These are phyloP conservation scores for Paramuricea clavata DNA, from an alignment of 92 coral and sea anemone species.

Conservation along the genomic window DNA sequence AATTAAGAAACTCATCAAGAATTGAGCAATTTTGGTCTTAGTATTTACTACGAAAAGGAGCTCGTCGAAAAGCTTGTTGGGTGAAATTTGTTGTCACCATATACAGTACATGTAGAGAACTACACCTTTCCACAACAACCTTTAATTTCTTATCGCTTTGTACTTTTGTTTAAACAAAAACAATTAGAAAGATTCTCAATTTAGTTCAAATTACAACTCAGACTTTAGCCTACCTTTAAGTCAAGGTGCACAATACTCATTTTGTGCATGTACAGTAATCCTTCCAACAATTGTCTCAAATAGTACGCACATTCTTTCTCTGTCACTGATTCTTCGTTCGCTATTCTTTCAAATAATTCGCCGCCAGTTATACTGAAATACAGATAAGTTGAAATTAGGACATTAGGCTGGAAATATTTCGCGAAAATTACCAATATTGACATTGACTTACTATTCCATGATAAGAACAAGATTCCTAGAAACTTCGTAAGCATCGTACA, in stretches of 20 bases:
- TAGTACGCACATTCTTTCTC: constrained; percentile 93
- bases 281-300: constrained; percentile 93
- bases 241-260: constrained; percentile 90
- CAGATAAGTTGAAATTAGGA: not conserved
- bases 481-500: constrained; percentile 84
- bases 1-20: no score
- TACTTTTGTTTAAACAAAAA: no score
- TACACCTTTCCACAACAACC: no score
- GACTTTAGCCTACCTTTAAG: constrained; percentile 74
- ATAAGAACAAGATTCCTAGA: constrained; percentile 81
- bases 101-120: no score
- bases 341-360: constrained; percentile 94
- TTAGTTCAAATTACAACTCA: not conserved
- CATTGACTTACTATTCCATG: constrained; percentile 85
- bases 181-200: no score
- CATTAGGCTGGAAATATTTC: not conserved
- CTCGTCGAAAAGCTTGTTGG: no score
- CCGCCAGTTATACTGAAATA: constrained; percentile 88
- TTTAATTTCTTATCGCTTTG: no score
- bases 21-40: no score
- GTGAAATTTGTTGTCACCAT: no score
- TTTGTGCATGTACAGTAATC: constrained; percentile 87
- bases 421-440: not conserved
- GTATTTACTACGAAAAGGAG: no score
- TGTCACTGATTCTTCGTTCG: constrained; percentile 85